Base-by-base conservation (phyloP, 1,140 invertebrate genomes). In the Asobara japonica region DNA sequence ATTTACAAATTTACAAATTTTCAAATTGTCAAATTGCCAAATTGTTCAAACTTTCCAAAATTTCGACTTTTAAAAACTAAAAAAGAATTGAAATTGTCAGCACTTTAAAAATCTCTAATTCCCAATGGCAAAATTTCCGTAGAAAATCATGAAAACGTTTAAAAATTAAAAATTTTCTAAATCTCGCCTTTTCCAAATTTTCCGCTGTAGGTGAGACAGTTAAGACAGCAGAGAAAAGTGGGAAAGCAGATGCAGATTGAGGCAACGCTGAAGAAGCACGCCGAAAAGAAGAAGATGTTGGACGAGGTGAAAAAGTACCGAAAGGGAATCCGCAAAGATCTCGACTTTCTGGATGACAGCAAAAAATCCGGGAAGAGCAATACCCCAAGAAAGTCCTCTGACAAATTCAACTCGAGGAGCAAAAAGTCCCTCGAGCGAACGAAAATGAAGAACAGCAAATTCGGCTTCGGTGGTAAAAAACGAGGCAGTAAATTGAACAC, bases 381-480 rank as follows among this genome's bases (percentile, higher is more conserved):
- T n/a, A n/a, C n/a, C n/a, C n/a, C n/a, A n/a, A 13, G 41, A 2
- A 65, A 0, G 80, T 0, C n/a, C 6, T 13, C 10, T 4, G 62
- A 51, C 7, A 48, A 56, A 29, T 60, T 13, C 27, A 64, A 33
- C 48, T n/a, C 41, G 38, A 38, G 69, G 0, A 80, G 86, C 51
- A 90, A 89, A 64, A 91, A 89, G 80, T 79, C 84, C 0, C 78
- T 87, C 1, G 89, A 89, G 13, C 94, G 90, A 78, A 86, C 91
- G 38, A 90, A 92, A 41, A 87, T 89, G 75, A 96, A 97, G 83
- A 92, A 98, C 86, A 89, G 91, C 60, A 97, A 96, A 81, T 99
- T 93, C 89, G 98, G 97, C 0, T 98, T 95, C 89, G 98, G 98
- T 38, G 97, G 97, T 2, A 97, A 97, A 80, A 99, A 99, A 88